Evolutionary conservation across 2,888 invertebrate species (phyloP), one percentile per base, ranked within the genome.

Genomic region (Conistra vaccinii): DNA sequence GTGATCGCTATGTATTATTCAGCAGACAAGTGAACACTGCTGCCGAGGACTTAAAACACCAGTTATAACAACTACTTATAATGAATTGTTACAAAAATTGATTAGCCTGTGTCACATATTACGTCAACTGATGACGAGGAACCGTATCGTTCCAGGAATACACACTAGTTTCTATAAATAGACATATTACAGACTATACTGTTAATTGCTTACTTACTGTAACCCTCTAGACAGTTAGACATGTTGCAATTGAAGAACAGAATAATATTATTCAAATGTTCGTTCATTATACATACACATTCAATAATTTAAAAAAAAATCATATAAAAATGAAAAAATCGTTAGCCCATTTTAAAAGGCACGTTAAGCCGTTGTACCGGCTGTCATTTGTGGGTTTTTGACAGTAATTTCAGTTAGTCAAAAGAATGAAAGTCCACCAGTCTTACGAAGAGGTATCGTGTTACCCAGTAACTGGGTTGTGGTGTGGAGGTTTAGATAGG

Each of bases 121-220:
- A 71, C 69, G 73, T 84, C 73, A 84, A 5, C 12, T 7, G 32
- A 32, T 84, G 84, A 76, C 78, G 63, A 67, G 14, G n/a, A 3
- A 57, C 58, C 17, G 12, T 67, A 67, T 42, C 7, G 20, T 71
- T 78, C 71, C 78, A 81, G 85, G 85, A 85, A 85, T 82, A 78
- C 39, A 48, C 14, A 74, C 82, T 58, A 62, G 72, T 12, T 39
- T 51, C 85, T 83, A 83, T 74, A 81, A 81, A 83, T 83, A 83
- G 55, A 45, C 12, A 9, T 39, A 51, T 55, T 20, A 70, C 60
- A 70, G 67, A 66, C 42, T 14, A 9, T 29, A 26, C 7, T 7
- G 57, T 42, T 81, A 81, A 81, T 79, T 81, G 84, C 51, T 69
- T 39, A 65, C 39, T 79, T 58, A 53, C 35, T 14, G 32, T n/a